Conservation (phyloP, 2,888 invertebrate species). For the Drosophila kanekoi region DNA sequence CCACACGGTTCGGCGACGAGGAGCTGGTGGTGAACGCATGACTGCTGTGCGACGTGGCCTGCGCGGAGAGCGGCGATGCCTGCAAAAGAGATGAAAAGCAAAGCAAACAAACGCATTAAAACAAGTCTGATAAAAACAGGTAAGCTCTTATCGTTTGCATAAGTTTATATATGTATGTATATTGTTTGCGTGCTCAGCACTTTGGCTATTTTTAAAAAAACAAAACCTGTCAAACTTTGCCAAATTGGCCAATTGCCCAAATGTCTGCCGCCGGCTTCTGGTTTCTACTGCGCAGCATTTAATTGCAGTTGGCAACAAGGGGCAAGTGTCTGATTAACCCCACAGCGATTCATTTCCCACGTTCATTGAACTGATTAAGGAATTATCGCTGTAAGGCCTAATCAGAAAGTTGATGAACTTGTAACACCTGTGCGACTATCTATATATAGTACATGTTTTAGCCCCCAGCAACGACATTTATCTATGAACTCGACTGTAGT, state of each 20-base stretch:
- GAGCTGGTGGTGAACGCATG: constrained; percentile 66
- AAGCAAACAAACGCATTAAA: constrained; percentile 1
- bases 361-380: constrained; percentile 69
- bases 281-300: constrained; percentile 57
- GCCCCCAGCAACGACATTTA: constrained; percentile 15
- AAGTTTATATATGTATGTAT: neutral
- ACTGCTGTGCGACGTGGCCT: constrained; percentile 61
- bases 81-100: constrained; percentile 35
- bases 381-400: constrained; percentile 5
- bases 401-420: constrained; percentile 43
- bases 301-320: constrained; percentile 46
- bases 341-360: constrained; percentile 42
- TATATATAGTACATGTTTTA: neutral
- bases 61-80: constrained; percentile 65
- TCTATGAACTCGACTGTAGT: constrained; percentile 7
- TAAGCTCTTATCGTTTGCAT: constrained; percentile 9
- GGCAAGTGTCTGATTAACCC: constrained; percentile 20
- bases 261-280: constrained; percentile 10
- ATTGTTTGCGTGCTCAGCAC: neutral
- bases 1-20: constrained; percentile 86
- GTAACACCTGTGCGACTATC: constrained; percentile 30
- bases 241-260: constrained; percentile 61
- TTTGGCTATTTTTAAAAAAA: constrained; percentile 40
- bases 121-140: constrained; percentile 3
- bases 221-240: constrained; percentile 37